phyloP scores from a whole-genome alignment of 2,888 invertebrate species.

The Zele albiditarsus region DNA sequence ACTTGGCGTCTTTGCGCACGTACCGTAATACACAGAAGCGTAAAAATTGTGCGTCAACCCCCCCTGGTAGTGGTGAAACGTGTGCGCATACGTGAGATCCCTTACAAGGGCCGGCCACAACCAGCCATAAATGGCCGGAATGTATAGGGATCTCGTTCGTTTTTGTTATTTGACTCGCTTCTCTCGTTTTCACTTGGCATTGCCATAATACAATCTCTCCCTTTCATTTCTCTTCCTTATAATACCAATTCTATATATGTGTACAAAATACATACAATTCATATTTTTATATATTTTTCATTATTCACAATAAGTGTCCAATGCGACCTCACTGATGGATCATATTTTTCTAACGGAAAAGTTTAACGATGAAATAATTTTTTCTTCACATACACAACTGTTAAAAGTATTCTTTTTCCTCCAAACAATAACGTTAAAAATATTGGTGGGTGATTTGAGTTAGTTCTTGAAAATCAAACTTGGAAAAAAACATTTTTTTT shows the following conservation, averaged over 20 bases:
- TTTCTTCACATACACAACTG: too few species aligned
- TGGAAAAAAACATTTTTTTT: too few species aligned
- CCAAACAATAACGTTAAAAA: too few species aligned
- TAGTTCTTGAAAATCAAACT: too few species aligned
- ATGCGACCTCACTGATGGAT: not conserved
- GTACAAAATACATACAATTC: not conserved
- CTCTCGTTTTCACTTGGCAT: slow-evolving; percentile 36
- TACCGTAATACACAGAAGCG: slow-evolving; percentile 47
- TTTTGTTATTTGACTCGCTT: slow-evolving; percentile 64
- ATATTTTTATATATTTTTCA: not conserved
- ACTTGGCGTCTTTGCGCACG: slow-evolving; percentile 10
- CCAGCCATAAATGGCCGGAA: slow-evolving; percentile 69
- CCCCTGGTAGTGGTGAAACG: slow-evolving; percentile 46
- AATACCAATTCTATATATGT: not conserved
- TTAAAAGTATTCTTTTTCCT: too few species aligned
- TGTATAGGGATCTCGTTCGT: slow-evolving; percentile 68
- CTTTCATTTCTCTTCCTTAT: slow-evolving; percentile 20
- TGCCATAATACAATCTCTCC: slow-evolving; percentile 20
- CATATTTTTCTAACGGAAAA: slow-evolving; percentile 5
- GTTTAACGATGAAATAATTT: not conserved
- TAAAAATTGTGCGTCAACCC: slow-evolving; percentile 56
- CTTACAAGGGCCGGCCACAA: slow-evolving; percentile 65
- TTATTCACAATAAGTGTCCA: not conserved
- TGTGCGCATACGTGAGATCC: slow-evolving; percentile 62
- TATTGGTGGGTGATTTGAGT: too few species aligned